Evolutionary conservation across 2,888 invertebrate species (phyloP).

Genomic region (Andrena bicolor): DNA sequence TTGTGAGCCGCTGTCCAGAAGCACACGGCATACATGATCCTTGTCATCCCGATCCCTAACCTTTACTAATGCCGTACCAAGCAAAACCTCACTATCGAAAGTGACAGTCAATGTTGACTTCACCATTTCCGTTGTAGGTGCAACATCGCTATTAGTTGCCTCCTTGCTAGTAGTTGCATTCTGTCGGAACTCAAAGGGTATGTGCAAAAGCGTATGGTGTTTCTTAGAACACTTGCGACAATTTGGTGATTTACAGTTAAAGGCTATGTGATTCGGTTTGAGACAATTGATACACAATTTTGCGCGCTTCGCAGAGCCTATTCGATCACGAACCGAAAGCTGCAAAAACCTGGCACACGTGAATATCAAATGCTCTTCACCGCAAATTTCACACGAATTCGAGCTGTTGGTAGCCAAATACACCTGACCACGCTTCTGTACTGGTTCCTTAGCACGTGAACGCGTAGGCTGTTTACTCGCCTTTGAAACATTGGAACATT

Average conservation of each 20-base stretch:
- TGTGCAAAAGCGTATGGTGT: slow-evolving; percentile 24
- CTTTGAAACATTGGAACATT: not conserved
- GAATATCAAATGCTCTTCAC: not conserved
- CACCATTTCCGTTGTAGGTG: too few relatives aligned
- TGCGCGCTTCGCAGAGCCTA: not conserved
- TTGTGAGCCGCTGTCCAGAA: slow-evolving; percentile 12
- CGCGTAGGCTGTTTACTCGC: not conserved
- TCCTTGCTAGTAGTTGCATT: not conserved
- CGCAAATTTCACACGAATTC: not conserved
- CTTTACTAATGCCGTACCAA: slow-evolving; percentile 17
- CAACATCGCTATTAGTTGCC: not conserved
- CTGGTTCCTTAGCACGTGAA: not conserved
- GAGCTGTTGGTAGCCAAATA: not conserved
- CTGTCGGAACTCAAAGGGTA: not conserved
- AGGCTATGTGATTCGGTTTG: not conserved
- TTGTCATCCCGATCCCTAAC: not conserved
- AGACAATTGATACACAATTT: slow-evolving; percentile 26
- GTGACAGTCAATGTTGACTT: not conserved
- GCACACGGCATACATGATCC: slow-evolving; percentile 1
- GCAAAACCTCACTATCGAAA: not conserved
- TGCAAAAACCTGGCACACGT: not conserved
- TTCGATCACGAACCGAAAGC: not conserved
- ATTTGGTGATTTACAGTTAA: not conserved
- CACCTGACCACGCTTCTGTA: not conserved
- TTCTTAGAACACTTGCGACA: slow-evolving; percentile 13